Evolutionary conservation across 2,888 invertebrate species (phyloP).

Genomic region (Machimus atricapillus): DNA sequence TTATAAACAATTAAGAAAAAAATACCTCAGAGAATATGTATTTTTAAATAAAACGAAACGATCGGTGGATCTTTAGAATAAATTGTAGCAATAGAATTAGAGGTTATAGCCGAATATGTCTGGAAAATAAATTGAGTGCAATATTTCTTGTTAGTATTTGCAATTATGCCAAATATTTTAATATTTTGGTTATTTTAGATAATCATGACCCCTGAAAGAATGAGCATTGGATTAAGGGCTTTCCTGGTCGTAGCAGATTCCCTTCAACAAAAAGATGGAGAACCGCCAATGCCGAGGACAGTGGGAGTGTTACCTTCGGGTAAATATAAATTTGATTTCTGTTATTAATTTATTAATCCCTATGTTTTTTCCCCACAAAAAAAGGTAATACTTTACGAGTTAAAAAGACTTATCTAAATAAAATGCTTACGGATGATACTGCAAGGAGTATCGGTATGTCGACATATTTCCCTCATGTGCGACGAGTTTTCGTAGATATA

Average conservation of each 20-base stretch:
- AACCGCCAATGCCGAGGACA: slow-evolving; percentile 98
- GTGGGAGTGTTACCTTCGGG: slow-evolving; percentile 89
- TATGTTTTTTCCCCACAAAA: background rate
- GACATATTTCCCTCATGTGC: slow-evolving; percentile 93
- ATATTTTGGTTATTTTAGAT: slow-evolving; percentile 62
- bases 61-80: no score
- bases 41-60: no score
- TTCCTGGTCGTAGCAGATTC: slow-evolving; percentile 98
- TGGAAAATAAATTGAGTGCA: no score
- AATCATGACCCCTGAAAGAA: slow-evolving; percentile 91
- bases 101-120: no score
- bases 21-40: no score
- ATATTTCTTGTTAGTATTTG: no score
- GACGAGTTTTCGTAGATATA: slow-evolving; percentile 95
- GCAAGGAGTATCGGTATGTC: slow-evolving; percentile 97
- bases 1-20: no score
- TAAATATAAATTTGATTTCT: background rate
- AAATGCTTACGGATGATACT: slow-evolving; percentile 95
- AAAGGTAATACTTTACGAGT: slow-evolving; percentile 89
- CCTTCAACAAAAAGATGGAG: slow-evolving; percentile 97
- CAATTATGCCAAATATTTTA: background rate
- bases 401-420: slow-evolving; percentile 95
- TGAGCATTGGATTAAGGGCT: slow-evolving; percentile 98
- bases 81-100: no score
- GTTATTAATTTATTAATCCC: background rate